Base-by-base conservation (phyloP, 2,797 vertebrate species). In the Manis crassicaudata region DNA sequence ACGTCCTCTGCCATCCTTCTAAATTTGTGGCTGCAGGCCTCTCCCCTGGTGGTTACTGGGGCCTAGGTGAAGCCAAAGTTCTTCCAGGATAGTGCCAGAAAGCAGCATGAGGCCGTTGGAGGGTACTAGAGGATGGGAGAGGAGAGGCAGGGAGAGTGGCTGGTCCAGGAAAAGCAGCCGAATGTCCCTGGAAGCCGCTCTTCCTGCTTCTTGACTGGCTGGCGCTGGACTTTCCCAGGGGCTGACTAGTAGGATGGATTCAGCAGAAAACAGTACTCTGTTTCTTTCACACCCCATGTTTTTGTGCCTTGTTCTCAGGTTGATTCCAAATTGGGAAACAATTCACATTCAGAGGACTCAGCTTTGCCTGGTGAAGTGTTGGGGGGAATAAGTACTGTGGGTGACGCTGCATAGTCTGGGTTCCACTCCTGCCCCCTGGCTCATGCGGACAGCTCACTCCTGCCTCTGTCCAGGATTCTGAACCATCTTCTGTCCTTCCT, bases 261-360 rank as follows among this genome's bases (percentile, higher is more conserved):
- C 25, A 18, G 37, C 25, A 37, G 58, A 80, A 90, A 72, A 75
- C 46, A 43, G 2, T 7, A 10, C 17, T 40, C 3, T 1, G 18
- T 76, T 95, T 94, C 65, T 83, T 46, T 35, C 37, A 73, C 70
- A 35, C 27, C 4, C 27, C 40, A 21, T 0, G 2, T 17, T 40
- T 70, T 32, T 46, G 25, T 56, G 68, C 37, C 52, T 90, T 13
- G 1, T 88, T 90, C 76, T 80, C 77, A 25, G 2, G 0, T 17
- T 70, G 52, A 50, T 88, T 90, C 62, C 60, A 90, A 68, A 83
- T 43, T 79, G 50, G 65, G 76, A 92, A 86, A 35, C 37, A 27
- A 63, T 90, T 95, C 81, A 27, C 62, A 9, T 60, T 54, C 40
- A 63, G 65, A 67, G 65, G 40, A 40, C 46, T 77, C 54, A 13